Evolutionary conservation across 1,140 invertebrate species (phyloP), one percentile per base, ranked within the genome.

Genomic region (Melitaea cinxia): DNA sequence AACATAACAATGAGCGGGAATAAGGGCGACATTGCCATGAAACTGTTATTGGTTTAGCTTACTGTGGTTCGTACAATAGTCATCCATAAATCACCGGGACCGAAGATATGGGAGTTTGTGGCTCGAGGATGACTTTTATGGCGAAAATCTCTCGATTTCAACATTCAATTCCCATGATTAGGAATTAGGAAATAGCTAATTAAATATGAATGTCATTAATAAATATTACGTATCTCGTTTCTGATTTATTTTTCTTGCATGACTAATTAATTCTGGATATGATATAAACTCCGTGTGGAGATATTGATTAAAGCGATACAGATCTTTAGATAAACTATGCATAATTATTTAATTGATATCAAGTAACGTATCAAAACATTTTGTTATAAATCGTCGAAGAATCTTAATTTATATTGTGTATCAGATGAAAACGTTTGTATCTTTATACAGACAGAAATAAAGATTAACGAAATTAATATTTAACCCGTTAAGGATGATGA

Each of bases 111-210:
- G 64, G 57, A 54, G 45, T 59, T 55, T 58, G 33, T 63, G 54
- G 49, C 65, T 63, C 42, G 57, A 73, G 65, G 64, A 54, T 60
- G 71, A 77, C 65, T 72, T 80, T 80, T 76, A 80, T 78, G 65
- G 82, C 78, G 65, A 82, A 80, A 77, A 77, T 78, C 75, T 72
- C 67, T 70, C 50, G 65, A 58, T 79, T 82, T 77, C 80, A 69
- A 75, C 75, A 82, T 74, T 52, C 26, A 24, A 64, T 83, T 82
- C 82, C 76, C 76, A 83, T 78, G 73, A 71, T 73, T 35, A 53
- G 47, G 39, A 65, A 54, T 65, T 24, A 42, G 53, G 17, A 19
- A 63, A 56, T 47, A 47, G 21, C 42, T 59, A 59, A 59, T 55
- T 55, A 55, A n/a, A 23, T 39, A 35, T 33, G 33, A 26, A 30